A percentile compares a stretch with the other conserved stretches of the same genome.
These are phyloP conservation scores for Chrysocyon brachyurus DNA, from an alignment of 2,797 vertebrate species.

Conservation along the genomic window DNA sequence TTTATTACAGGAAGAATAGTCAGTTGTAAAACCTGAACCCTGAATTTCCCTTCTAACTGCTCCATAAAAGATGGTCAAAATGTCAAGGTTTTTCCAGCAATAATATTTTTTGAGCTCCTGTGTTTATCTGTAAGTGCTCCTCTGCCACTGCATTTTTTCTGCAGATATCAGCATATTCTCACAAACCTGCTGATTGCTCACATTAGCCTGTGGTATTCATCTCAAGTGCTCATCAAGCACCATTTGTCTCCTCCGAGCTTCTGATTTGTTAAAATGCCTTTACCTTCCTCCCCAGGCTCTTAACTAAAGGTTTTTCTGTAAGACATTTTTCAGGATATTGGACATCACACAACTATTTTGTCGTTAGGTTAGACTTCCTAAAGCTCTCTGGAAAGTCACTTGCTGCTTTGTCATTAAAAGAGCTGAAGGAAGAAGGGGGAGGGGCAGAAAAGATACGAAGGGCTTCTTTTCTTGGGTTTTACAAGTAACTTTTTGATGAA, in stretches of 20 bases:
- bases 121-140: slow-evolving; percentile 75
- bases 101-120: slow-evolving; percentile 70
- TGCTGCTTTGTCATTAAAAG: slow-evolving; percentile 65
- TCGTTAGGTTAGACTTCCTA: slow-evolving; percentile 61
- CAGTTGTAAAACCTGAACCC: slow-evolving; percentile 62
- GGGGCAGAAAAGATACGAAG: background rate
- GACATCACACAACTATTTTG: slow-evolving; percentile 64
- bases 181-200: slow-evolving; percentile 80
- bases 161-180: slow-evolving; percentile 73
- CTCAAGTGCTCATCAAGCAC: slow-evolving; percentile 77
- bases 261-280: slow-evolving; percentile 64
- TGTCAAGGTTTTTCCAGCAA: slow-evolving; percentile 81
- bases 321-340: slow-evolving; percentile 70
- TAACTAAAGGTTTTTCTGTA: slow-evolving; percentile 71
- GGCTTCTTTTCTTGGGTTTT: slow-evolving; percentile 26
- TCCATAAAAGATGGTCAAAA: slow-evolving; percentile 79
- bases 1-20: slow-evolving; percentile 73
- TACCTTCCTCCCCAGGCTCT: slow-evolving; percentile 63
- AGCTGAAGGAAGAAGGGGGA: background rate
- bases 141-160: slow-evolving; percentile 71
- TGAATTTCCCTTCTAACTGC: slow-evolving; percentile 66
- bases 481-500: slow-evolving; percentile 61
- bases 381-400: slow-evolving; percentile 56
- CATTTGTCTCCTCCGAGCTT: slow-evolving; percentile 77
- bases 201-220: slow-evolving; percentile 76